Evolutionary conservation across 1,140 invertebrate genomes (phyloP).

Genomic region (Stegodyphus mimosarum): DNA sequence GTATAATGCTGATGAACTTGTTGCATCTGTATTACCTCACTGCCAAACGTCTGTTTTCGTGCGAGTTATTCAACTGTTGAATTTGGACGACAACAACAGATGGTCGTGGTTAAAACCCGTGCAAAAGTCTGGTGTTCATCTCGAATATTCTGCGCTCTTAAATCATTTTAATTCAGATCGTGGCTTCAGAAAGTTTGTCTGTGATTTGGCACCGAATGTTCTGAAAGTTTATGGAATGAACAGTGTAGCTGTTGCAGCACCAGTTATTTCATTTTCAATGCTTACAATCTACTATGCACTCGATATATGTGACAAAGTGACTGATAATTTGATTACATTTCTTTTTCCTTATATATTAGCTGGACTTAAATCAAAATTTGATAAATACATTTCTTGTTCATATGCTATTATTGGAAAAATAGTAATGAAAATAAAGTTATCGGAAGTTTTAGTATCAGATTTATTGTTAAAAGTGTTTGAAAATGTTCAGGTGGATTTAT

Average conservation of each 20-base stretch:
- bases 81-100: constrained; percentile 74
- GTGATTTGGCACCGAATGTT: constrained; percentile 75
- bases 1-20: constrained; percentile 84
- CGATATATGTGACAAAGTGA: constrained; percentile 71
- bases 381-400: constrained; percentile 78
- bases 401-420: constrained; percentile 81
- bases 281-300: constrained; percentile 78
- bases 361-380: constrained; percentile 76
- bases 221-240: constrained; percentile 74
- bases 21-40: constrained; percentile 87
- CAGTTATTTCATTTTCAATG: constrained; percentile 82
- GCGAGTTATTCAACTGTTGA: constrained; percentile 80
- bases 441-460: constrained; percentile 73
- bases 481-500: not conserved
- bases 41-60: constrained; percentile 91
- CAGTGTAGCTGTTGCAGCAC: constrained; percentile 73
- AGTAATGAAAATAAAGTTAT: constrained; percentile 75
- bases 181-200: constrained; percentile 80
- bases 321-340: constrained; percentile 77
- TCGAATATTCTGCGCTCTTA: constrained; percentile 78
- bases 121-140: constrained; percentile 78
- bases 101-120: constrained; percentile 83
- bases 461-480: constrained; percentile 69
- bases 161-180: constrained; percentile 78
- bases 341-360: constrained; percentile 78